Percentiles rank a stretch among this genome's conserved stretches.
Evolutionary conservation across 2,797 vertebrate genomes (phyloP).

Genomic region (Falco rusticolus): DNA sequence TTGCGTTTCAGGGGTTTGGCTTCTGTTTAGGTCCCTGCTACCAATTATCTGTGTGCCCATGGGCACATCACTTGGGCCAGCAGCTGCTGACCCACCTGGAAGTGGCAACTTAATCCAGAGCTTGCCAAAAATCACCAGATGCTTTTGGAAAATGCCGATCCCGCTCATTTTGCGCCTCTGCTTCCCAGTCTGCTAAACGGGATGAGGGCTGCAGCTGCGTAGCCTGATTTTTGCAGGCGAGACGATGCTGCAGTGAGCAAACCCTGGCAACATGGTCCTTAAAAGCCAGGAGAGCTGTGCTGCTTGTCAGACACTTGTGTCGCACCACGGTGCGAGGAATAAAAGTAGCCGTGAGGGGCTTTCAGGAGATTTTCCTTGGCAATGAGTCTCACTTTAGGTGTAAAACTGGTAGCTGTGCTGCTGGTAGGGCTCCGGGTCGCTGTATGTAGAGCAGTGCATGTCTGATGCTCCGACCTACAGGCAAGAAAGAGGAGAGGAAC

Average conservation of each 20-base stretch:
- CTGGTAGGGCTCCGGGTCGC: not conserved
- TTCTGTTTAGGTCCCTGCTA: not conserved
- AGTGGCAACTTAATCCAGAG: not conserved
- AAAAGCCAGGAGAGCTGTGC: not conserved
- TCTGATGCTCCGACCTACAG: constrained; percentile 36
- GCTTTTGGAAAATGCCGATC: not conserved
- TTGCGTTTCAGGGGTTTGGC: not conserved
- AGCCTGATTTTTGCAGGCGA: not conserved
- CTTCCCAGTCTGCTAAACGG: not conserved
- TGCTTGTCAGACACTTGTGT: not conserved
- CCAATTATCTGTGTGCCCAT: fast-evolving
- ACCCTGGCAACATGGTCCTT: not conserved
- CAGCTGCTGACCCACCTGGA: not conserved
- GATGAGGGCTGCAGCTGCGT: not conserved
- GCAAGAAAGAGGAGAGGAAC: constrained; percentile 23
- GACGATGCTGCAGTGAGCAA: not conserved
- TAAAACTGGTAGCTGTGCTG: constrained; percentile 32
- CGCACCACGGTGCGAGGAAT: not conserved
- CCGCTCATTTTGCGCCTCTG: not conserved
- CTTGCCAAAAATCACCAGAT: not conserved
- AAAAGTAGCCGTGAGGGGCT: not conserved
- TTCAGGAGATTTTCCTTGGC: constrained; percentile 19
- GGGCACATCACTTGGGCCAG: not conserved
- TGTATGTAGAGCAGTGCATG: not conserved
- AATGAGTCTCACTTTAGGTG: not conserved